Evolutionary conservation across 1,140 invertebrate species (phyloP).

Genomic region (Musca vetustissima): DNA sequence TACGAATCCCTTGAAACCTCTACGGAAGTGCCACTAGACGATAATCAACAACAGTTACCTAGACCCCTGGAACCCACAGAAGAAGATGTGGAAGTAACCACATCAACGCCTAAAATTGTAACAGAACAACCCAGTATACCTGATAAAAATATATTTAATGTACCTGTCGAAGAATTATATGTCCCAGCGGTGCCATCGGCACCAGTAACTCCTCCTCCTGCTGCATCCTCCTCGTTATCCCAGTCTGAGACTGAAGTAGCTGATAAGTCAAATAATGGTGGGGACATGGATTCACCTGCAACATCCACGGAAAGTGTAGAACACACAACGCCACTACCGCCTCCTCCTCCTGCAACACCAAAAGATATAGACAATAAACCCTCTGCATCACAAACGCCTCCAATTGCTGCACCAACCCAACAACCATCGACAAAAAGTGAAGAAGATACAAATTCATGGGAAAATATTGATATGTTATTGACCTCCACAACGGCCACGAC

Average conservation of each 20-base stretch:
- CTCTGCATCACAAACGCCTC: not conserved
- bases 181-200: slow-evolving; percentile 20
- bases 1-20: not conserved
- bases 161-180: slow-evolving; percentile 20
- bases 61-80: slow-evolving; percentile 4
- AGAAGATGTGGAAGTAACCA: not conserved
- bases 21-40: not conserved
- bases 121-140: slow-evolving; percentile 27
- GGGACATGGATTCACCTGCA: not conserved
- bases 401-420: not conserved
- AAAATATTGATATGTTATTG: slow-evolving; percentile 55
- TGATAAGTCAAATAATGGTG: not conserved
- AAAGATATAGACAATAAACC: not conserved
- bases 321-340: not conserved
- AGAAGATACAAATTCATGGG: slow-evolving; percentile 42
- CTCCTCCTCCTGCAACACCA: not conserved
- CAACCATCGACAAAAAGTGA: slow-evolving; percentile 8
- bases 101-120: slow-evolving; percentile 5
- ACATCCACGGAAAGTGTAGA: not conserved
- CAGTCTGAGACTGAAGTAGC: not conserved
- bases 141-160: slow-evolving; percentile 52
- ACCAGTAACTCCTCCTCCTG: not conserved
- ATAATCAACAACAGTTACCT: slow-evolving; percentile 12
- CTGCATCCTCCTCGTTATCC: too few relatives aligned
- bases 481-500: slow-evolving; percentile 39